Percentiles rank a stretch among this genome's conserved stretches.
These are phyloP conservation scores for Elaphurus davidianus DNA, from an alignment of 2,113 vertebrate species.

Conservation along the genomic window DNA sequence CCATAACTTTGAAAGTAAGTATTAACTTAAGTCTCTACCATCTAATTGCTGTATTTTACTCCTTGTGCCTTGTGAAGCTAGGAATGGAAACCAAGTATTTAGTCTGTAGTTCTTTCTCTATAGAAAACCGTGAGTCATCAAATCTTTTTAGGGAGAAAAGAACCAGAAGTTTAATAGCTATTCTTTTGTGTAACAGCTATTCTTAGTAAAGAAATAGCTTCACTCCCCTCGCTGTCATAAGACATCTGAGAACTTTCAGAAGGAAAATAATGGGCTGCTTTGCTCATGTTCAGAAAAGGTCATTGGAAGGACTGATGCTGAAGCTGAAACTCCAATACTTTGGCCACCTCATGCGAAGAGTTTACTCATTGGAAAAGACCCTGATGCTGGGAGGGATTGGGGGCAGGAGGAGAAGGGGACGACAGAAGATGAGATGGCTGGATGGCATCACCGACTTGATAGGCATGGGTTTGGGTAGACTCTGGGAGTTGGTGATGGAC, in stretches of 20 bases:
- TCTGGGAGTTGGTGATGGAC: too few species aligned
- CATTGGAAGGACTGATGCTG: too few species aligned
- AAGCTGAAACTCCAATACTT: too few species aligned
- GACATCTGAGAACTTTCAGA: slow-evolving; percentile 86
- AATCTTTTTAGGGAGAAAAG: slow-evolving; percentile 54
- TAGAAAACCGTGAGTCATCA: slow-evolving; percentile 52
- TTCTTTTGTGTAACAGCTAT: slow-evolving; percentile 53
- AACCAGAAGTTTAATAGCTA: slow-evolving; percentile 72
- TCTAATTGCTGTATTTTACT: fast-evolving
- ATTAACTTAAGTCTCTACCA: not conserved
- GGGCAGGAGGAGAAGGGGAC: too few species aligned
- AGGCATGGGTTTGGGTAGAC: too few species aligned
- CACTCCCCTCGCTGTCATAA: slow-evolving; percentile 75
- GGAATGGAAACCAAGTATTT: not conserved
- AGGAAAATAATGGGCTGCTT: slow-evolving; percentile 90
- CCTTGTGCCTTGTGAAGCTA: not conserved
- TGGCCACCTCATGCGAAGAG: too few species aligned
- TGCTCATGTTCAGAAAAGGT: slow-evolving; percentile 63
- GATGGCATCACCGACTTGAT: too few species aligned
- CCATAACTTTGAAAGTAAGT: not conserved
- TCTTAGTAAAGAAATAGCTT: slow-evolving; percentile 83
- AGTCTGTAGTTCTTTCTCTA: slow-evolving; percentile 20
- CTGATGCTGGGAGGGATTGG: too few species aligned
- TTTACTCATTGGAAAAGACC: too few species aligned
- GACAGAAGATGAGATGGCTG: too few species aligned